Conservation (phyloP, 2,113 vertebrate species). For the Mesocricetus auratus region DNA sequence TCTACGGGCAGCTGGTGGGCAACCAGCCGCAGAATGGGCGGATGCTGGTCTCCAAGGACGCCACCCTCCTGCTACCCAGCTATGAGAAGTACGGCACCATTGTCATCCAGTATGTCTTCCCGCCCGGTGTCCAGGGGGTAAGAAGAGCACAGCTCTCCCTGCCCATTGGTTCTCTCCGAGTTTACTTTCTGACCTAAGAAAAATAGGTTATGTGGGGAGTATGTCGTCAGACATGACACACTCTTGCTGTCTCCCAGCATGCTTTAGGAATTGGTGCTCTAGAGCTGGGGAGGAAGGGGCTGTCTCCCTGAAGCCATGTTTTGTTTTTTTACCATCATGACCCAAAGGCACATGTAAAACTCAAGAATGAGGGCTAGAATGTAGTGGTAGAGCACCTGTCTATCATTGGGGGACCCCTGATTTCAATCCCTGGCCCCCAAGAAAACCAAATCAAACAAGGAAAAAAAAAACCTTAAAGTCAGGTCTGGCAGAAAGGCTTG, state of each 20-base stretch:
- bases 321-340: constrained; percentile 32
- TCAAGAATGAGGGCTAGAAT: not conserved
- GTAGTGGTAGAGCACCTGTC: not conserved
- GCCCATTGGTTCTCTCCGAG: constrained; percentile 10
- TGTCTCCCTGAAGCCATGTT: not conserved
- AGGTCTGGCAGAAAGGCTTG: constrained; percentile 10
- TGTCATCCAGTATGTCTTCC: constrained; percentile 98
- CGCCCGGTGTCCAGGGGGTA: constrained; percentile 90
- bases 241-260: not conserved
- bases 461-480: not conserved
- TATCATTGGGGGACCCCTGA: not conserved
- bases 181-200: not conserved
- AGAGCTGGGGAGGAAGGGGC: not conserved
- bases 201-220: not conserved
- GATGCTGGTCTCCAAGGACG: constrained; percentile 95
- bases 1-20: constrained; percentile 95
- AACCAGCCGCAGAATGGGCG: constrained; percentile 96
- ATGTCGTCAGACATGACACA: not conserved
- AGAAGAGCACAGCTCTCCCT: constrained; percentile 46
- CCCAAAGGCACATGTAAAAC: constrained; percentile 3
- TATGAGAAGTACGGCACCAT: constrained; percentile 96
- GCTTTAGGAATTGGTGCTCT: constrained; percentile 6
- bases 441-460: not conserved
- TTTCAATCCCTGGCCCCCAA: not conserved
- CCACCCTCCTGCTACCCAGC: constrained; percentile 93